Evolutionary conservation across 1,140 invertebrate genomes (phyloP), one percentile per base, ranked within the genome.

Genomic region (Phortica variegata): DNA sequence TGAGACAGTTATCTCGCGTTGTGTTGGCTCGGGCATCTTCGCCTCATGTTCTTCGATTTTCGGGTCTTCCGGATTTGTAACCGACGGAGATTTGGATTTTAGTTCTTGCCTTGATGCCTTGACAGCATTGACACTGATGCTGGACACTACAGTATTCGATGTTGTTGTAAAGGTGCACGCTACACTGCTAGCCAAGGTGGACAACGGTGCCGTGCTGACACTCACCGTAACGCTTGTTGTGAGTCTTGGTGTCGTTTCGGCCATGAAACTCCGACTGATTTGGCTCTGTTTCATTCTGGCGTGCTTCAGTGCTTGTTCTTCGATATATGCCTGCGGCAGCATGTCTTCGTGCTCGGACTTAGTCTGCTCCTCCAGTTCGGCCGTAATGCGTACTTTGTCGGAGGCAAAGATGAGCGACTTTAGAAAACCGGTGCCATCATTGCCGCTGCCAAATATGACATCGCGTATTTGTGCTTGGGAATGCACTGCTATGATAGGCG

Each of bases 301-400:
- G 60, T 88, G 84, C 65, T 85, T 81, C 13, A 88, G 77, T n/a
- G 87, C 85, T 70, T 85, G 79, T 65, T 89, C 87, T 3, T 85
- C 88, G 38, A 89, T 79, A 76, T 90, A 90, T 0, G 84, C 85
- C 52, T 89, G 86, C 13, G 88, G 68, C 80, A 89, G 50, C n/a
- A 71, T 47, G 63, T 73, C 57, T 26, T 65, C 52, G 7, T 55
- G 53, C 7, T 68, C 65, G 17, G 50, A 52, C 40, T 58, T 65
- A n/a, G 52, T 65, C 26, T 56, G 60, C 46, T 65, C 65, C 39
- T 60, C 59, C 49, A 61, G 53, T 33, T 75, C 72, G 18, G 63
- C 44, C 5, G 62, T 54, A 47, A 66, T 63, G 45, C 72, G 63
- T 29, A 76, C 61, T 50, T 73, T 72, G 47, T 76, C 74, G n/a